Base-by-base conservation (phyloP, 2,888 invertebrate genomes). In the Gibbula magus region DNA sequence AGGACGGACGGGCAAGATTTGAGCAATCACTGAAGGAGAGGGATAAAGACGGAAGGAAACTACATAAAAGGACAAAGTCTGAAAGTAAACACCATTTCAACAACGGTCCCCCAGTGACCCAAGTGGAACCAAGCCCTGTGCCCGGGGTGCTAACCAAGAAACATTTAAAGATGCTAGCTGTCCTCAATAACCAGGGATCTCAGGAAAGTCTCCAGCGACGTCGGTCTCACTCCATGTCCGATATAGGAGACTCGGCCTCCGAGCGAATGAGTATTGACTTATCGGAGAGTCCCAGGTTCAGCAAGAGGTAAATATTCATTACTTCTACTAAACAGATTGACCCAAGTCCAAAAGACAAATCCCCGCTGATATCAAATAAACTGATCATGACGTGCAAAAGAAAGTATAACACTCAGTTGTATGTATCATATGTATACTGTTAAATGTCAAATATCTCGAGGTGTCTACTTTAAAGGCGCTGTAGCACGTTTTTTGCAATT, bases 1-100 rank as follows among this genome's bases (percentile, higher is more conserved):
- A 78, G 52, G 53, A 78, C 52, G 76, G 56, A 16, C 67, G 78
- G 13, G 67, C 51, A 13, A 45, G 70, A n/a, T 39, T 66, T 8
- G 74, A 74, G 51, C 61, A 61, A 18, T 22, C 29, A 10, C 3
- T 61, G 10, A 20, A 61, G 8, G 61, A 61, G 1, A 25, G 61
- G 29, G 74, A 74, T 3, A 25, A 20, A 25, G 13, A 39, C 22
- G 45, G 51, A 25, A 51, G n/a, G 13, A 74, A 52, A 18, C 20
- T 51, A 5, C 74, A 74, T 51, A 51, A 39, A 25, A n/a, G 74
- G 51, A 74, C 45, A 22, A 74, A 74, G 35, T 74, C 74, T 74
- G 74, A 74, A 18, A 74, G 74, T 25, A 74, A 18, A 29, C n/a
- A 51, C 20, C 7, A 18, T 16, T 74, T 74, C 51, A 52, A 74